Conservation (phyloP, 1,140 invertebrate genomes). For the Holcopasites calliopsidis region DNA sequence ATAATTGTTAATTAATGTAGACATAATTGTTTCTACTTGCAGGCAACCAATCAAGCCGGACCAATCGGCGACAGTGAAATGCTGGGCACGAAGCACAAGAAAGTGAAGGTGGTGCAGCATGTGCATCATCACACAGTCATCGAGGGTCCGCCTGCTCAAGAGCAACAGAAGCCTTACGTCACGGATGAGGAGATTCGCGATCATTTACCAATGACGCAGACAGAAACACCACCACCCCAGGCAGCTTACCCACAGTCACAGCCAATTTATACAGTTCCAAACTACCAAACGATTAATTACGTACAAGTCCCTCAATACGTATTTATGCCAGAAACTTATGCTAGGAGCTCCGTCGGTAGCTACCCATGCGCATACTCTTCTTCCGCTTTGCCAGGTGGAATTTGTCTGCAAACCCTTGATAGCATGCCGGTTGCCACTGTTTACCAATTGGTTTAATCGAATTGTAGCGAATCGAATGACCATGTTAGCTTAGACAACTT, state of each 20-base stretch:
- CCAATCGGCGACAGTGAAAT: not conserved
- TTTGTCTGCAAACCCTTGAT: not conserved
- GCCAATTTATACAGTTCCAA: not conserved
- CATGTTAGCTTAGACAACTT: not conserved
- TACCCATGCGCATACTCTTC: not conserved
- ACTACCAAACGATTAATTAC: not conserved
- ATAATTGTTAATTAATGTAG: not conserved
- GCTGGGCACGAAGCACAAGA: not conserved
- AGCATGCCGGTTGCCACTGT: not conserved
- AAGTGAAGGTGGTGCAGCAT: not conserved
- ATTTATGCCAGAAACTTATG: not conserved
- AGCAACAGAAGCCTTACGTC: fast-evolving
- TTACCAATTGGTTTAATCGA: not conserved
- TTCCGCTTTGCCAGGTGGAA: not conserved
- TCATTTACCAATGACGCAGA: not conserved
- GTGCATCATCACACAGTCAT: not conserved
- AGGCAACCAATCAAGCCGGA: not conserved
- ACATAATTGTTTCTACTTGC: not conserved
- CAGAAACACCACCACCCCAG: not conserved
- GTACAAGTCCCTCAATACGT: not conserved
- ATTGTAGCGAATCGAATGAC: constrained; percentile 36
- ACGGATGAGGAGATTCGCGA: not conserved
- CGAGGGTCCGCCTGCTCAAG: too few species aligned
- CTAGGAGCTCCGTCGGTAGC: not conserved
- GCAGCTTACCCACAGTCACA: too few species aligned